Evolutionary conservation across 2,797 vertebrate species (phyloP), one percentile per base, ranked within the genome.

Genomic region (Pipistrellus nathusii): DNA sequence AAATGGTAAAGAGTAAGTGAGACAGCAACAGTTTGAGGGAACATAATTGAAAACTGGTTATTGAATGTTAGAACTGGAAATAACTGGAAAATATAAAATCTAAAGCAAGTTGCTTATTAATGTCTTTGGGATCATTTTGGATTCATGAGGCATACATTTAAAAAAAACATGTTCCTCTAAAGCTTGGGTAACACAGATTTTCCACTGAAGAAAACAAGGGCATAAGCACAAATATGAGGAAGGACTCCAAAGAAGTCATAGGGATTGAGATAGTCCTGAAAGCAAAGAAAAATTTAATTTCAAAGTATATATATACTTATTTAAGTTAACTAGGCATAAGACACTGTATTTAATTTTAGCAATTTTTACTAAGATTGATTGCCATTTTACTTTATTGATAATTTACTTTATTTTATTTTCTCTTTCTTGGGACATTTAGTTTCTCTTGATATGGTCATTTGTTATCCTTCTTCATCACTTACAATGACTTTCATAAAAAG

Each of bases 261-360:
- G 32, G 15, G 95, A 88, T 78, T 88, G 6, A 85, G n/a, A 75
- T 41, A 41, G 4, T 64, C 90, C 51, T 78, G 83, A 92, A 75
- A 92, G 59, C 44, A 92, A 91, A 95, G 59, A 87, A 92, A 90
- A 77, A 27, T 25, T 57, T 57, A 38, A 88, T 95, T 93, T 80
- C 59, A 71, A 86, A 91, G 15, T 88, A 6, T 38, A 89, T 38
- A 89, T 57, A 15, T 90, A 82, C 71, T 88, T 66, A 88, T 53
- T 82, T 53, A 41, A 41, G 57, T 20, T 57, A 82, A 32, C 23
- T 51, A 73, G 2, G 51, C 72, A 32, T 30, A 64, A 84, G 62
- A 85, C 12, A 48, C 12, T 66, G 8, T 66, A 44, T 86, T 80
- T 68, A 41, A 91, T 90, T 85, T 93, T 48, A 68, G 11, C 11